Base-by-base conservation (phyloP, 2,113 vertebrate species). In the Tringa solitaria region DNA sequence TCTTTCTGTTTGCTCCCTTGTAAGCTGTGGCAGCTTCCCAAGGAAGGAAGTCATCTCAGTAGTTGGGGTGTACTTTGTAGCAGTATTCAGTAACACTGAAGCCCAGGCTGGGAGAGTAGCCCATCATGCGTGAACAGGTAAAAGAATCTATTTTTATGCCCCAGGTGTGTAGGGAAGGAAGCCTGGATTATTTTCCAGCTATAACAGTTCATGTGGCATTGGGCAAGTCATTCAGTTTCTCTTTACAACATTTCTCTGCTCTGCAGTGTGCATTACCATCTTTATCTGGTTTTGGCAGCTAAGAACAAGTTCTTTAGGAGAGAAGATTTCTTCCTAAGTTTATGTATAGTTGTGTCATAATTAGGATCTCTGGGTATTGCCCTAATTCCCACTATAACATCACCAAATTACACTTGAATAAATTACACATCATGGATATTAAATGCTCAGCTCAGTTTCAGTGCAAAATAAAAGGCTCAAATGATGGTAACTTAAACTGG, bases 401-500 rank as follows among this genome's bases (percentile, higher is more conserved):
- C 94, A 83, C 61, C 87, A 95, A 93, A 91, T 94, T 84, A 78
- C 35, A 65, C 84, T 91, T 78, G 93, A 94, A 96, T 91, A 79
- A 94, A 97, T 97, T 95, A 94, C 78, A 65, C 70, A 64, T 96
- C 80, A n/a, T 9, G 61, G 90, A 57, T 93, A 96, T 93, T 96
- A 96, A 95, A 96, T 35, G 74, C 87, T 95, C 75, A 80, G 89
- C 84, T 97, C 92, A 12, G 80, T 96, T 96, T 92, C 92, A 93
- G 73, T 28, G 48, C 70, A 64, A 87, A 95, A 91, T 92, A 89
- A 84, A 95, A 93, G 57, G 84, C 90, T 90, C 74, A 69, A 89
- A 92, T 95, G 90, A 94, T 30, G 81, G 91, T 95, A 96, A 96
- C 95, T 93, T 94, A 91, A 96, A 93, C 96, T 93, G 87, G 95